These are phyloP conservation scores for Macaca mulatta DNA, from an alignment of 2,113 vertebrate species.

Conservation along the genomic window DNA sequence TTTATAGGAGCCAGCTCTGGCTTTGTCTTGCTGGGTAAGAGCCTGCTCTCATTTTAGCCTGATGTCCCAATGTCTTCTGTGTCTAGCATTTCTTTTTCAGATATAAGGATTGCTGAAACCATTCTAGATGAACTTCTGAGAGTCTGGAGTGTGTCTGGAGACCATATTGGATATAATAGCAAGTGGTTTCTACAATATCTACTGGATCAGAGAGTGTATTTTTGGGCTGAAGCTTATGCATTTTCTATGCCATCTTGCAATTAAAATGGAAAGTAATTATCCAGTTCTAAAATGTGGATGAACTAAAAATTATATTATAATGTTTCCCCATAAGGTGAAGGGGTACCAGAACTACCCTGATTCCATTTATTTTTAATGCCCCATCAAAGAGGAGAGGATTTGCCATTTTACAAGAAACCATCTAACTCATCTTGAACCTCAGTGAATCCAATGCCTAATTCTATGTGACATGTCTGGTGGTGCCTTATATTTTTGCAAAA, in stretches of 20 bases:
- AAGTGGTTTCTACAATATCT: not conserved
- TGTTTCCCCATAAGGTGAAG: slow-evolving; percentile 31
- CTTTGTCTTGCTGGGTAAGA: not conserved
- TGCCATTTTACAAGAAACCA: slow-evolving; percentile 6
- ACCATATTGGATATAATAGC: not conserved
- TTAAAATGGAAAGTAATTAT: slow-evolving; percentile 59
- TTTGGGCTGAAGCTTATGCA: slow-evolving; percentile 7
- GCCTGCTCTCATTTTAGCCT: not conserved
- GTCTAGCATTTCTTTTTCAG: not conserved
- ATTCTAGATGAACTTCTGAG: slow-evolving; percentile 20
- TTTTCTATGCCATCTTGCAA: slow-evolving; percentile 61
- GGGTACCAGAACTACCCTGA: not conserved
- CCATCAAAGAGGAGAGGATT: not conserved
- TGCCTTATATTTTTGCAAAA: slow-evolving; percentile 65
- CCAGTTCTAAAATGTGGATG: slow-evolving; percentile 34
- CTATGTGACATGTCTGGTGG: slow-evolving; percentile 70
- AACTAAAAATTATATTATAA: slow-evolving; percentile 41
- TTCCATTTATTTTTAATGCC: slow-evolving; percentile 22
- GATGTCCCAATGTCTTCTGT: not conserved
- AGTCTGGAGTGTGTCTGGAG: not conserved
- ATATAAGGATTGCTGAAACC: not conserved
- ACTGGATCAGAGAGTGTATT: not conserved
- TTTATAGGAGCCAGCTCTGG: not conserved
- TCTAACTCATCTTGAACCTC: slow-evolving; percentile 53
- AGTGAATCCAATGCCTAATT: slow-evolving; percentile 63